These are phyloP conservation scores for Pristionchus fissidentatus DNA, from an alignment of 2,888 invertebrate genomes.

Conservation along the genomic window DNA sequence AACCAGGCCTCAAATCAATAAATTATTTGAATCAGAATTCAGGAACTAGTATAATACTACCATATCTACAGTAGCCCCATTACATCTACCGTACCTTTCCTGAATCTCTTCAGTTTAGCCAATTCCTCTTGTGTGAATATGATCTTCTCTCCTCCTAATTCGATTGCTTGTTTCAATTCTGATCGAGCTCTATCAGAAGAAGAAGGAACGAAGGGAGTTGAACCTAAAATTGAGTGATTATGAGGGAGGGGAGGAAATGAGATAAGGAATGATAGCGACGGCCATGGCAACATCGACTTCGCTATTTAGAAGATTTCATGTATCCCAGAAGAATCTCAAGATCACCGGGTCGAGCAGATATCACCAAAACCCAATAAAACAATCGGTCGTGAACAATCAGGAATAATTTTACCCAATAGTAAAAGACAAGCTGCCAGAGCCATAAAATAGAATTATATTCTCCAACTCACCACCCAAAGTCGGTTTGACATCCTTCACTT, in stretches of 20 bases:
- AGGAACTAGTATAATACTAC: background rate
- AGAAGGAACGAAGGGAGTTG: no score
- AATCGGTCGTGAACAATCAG: no score
- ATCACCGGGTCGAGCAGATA: no score
- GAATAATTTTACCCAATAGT: no score
- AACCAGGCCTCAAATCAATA: slow-evolving; percentile 28
- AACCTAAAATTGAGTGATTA: background rate
- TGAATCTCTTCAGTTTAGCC: slow-evolving; percentile 45
- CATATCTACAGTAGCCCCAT: background rate
- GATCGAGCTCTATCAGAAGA: slow-evolving; percentile 47
- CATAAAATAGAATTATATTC: no score
- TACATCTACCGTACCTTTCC: slow-evolving; percentile 13
- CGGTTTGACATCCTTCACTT: background rate
- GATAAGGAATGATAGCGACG: background rate
- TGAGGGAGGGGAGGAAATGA: background rate
- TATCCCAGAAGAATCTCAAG: no score
- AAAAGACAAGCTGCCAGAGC: no score
- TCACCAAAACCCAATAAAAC: no score
- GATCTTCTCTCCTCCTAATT: slow-evolving; percentile 58
- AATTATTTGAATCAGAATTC: background rate
- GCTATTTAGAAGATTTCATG: background rate
- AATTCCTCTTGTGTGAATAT: slow-evolving; percentile 53
- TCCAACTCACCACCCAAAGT: background rate
- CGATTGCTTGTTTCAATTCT: slow-evolving; percentile 56
- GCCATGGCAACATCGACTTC: background rate